These are phyloP conservation scores for Crax fasciolata DNA, from an alignment of 2,797 vertebrate genomes.

Conservation along the genomic window DNA sequence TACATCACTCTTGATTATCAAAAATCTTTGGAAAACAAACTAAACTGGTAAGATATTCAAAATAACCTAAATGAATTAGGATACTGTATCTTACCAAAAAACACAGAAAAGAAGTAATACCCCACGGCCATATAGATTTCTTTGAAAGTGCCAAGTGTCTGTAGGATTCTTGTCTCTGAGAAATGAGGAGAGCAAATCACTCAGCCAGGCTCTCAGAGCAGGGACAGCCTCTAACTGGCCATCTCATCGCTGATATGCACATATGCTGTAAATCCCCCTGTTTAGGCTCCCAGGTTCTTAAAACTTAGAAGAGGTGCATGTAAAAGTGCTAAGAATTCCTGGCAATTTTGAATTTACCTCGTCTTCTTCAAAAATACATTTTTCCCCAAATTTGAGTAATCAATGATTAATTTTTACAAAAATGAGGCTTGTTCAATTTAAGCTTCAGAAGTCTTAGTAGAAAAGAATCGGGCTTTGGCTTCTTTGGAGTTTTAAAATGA, in stretches of 20 bases:
- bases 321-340: neutral
- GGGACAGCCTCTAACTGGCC: neutral
- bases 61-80: neutral
- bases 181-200: neutral
- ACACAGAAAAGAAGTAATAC: neutral
- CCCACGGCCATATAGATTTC: neutral
- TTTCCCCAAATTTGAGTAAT: neutral
- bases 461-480: neutral
- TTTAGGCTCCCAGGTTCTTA: neutral
- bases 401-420: neutral
- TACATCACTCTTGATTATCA: neutral
- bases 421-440: neutral
- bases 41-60: neutral
- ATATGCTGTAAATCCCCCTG: neutral
- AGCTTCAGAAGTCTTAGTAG: neutral
- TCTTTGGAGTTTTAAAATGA: conserved; percentile 19
- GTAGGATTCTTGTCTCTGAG: neutral
- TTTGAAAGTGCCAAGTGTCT: neutral
- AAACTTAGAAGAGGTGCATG: neutral
- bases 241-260: rapidly evolving
- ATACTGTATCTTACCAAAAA: neutral
- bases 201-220: neutral
- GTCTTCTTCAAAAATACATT: neutral
- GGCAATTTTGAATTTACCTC: neutral
- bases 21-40: neutral